phyloP scores from a whole-genome alignment of 2,113 vertebrate species.

The Motacilla tschutschensis region DNA sequence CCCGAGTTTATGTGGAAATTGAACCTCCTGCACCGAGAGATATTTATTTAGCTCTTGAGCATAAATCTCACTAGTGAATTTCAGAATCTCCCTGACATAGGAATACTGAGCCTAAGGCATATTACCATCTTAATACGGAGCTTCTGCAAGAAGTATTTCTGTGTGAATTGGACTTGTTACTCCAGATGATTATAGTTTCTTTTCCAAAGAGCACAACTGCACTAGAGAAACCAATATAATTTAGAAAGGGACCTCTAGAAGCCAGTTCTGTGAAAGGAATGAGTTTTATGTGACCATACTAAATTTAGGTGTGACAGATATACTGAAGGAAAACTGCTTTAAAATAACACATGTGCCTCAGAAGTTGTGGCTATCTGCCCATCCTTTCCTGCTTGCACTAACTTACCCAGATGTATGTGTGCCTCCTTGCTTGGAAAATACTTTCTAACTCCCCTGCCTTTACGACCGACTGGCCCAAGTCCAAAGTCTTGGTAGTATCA shows the following conservation, averaged over 20 bases:
- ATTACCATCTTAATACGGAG: background rate
- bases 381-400: background rate
- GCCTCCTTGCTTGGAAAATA: slow-evolving; percentile 22
- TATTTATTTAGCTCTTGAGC: slow-evolving; percentile 10
- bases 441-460: slow-evolving; percentile 20
- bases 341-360: slow-evolving; percentile 29
- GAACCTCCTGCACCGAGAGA: background rate
- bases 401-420: slow-evolving; percentile 38
- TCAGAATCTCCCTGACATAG: background rate
- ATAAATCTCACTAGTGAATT: background rate
- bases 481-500: background rate
- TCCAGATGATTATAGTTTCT: background rate
- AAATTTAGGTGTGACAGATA: slow-evolving; percentile 11
- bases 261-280: background rate
- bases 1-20: background rate
- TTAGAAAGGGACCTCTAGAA: background rate
- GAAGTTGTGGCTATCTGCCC: slow-evolving; percentile 40
- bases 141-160: background rate
- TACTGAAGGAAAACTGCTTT: slow-evolving; percentile 14
- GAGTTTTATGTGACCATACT: slow-evolving; percentile 8
- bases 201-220: background rate
- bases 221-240: background rate
- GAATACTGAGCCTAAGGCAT: background rate
- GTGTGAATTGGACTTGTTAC: background rate
- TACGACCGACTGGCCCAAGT: background rate